Base-by-base conservation (phyloP, 2,113 vertebrate genomes). In the Coptodon bakossiorum region DNA sequence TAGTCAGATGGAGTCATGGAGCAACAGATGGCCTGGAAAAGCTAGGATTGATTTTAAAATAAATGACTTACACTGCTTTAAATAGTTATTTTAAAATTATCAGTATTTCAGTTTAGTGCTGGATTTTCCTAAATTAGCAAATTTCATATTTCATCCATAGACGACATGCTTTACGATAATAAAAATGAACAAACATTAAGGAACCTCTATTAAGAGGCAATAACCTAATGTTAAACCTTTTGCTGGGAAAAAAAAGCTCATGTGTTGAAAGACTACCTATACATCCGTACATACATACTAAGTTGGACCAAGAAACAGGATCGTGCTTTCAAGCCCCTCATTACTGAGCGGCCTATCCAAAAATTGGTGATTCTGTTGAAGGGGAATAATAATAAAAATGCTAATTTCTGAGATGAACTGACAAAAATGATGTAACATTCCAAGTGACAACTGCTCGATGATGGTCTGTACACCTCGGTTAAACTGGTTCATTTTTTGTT, bases 201-300 rank as follows among this genome's bases (percentile, higher is more conserved):
- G 6, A 66, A 66, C 31, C 61, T 0, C 16, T 1, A 38, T 12
- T 36, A 66, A 38, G 6, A n/a, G 31, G 31, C 17, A 38, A 7
- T n/a, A 66, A 38, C 19, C 11, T 38, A 68, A 68, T n/a, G 17
- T 66, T 36, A 1, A 66, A 66, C 61, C 31, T 36, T 66, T n/a
- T 36, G 0, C 3, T 66, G n/a, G n/a, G 61, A 66, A 66, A 66
- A 2, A 66, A 66, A n/a, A 6, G 0, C 3, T 0, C 31, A 66
- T 0, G 1, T 66, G 17, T 36, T 66, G 61, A 66, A 36, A 66
- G 4, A 38, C 31, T 36, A 59, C 27, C 56, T 59, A 9, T 16
- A 31, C 56, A 59, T 63, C 59, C 0, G 0, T 34, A 19, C 59
- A 19, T 61, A 31, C 56, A 6, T 54, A 52, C 50, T 1, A 27